These are phyloP conservation scores for Drosophila subquinaria DNA, from an alignment of 2,888 invertebrate genomes.

Conservation along the genomic window DNA sequence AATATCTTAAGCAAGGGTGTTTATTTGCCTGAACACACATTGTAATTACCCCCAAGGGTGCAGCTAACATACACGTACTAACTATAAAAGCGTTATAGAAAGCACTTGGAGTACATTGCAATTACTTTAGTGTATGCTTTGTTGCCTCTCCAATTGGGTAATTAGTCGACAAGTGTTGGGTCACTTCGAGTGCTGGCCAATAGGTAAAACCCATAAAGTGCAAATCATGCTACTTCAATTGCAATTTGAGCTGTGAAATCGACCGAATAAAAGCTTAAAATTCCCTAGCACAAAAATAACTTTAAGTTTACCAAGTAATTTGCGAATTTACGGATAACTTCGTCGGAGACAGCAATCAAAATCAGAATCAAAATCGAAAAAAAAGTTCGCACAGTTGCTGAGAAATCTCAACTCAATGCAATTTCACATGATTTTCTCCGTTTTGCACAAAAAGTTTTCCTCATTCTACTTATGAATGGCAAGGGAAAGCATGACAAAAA, in stretches of 20 bases:
- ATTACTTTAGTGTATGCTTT: slow-evolving; percentile 33
- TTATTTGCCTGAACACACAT: slow-evolving; percentile 20
- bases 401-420: slow-evolving; percentile 25
- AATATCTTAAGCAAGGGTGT: too few species aligned
- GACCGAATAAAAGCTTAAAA: slow-evolving; percentile 25
- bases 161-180: slow-evolving; percentile 30
- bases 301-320: slow-evolving; percentile 38
- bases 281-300: slow-evolving; percentile 2
- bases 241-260: slow-evolving; percentile 34
- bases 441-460: slow-evolving; percentile 34
- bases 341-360: slow-evolving; percentile 40
- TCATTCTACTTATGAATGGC: neutral
- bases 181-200: slow-evolving; percentile 6
- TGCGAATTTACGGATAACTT: slow-evolving; percentile 23
- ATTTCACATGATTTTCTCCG: slow-evolving; percentile 30
- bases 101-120: slow-evolving; percentile 14
- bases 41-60: slow-evolving; percentile 32
- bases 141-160: slow-evolving; percentile 22
- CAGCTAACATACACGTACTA: neutral
- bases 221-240: slow-evolving; percentile 22
- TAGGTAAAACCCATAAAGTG: slow-evolving; percentile 8
- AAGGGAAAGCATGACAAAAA: neutral
- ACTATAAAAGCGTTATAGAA: slow-evolving; percentile 1
- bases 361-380: slow-evolving; percentile 19
- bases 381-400: slow-evolving; percentile 35